Base-by-base conservation (phyloP, 2,797 vertebrate genomes). In the Heteromormyrus szaboi region DNA sequence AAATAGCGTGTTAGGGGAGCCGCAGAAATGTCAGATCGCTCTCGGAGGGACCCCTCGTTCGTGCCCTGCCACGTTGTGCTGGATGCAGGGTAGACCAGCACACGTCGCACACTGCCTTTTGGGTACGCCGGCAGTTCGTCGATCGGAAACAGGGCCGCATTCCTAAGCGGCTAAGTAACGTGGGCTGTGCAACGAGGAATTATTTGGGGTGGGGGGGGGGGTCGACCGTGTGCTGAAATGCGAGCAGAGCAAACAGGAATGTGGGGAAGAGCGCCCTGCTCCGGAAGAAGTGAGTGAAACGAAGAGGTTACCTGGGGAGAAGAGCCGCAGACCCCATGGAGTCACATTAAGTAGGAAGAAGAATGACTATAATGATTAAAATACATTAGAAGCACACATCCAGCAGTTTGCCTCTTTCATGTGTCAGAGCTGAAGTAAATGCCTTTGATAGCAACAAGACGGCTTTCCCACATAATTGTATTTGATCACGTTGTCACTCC, bases 401-500 rank as follows among this genome's bases (percentile, higher is more conserved):
- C 92, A 86, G 91, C 91, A 90, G 90, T 90, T 91, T 86, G 87
- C 89, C 90, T 92, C 91, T 93, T 94, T 93, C 91, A 93, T 90
- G 59, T 53, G 90, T 92, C 91, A 91, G 90, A 89, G 89, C 89
- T 89, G 89, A 89, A 89, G 92, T 91, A 92, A 89, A 90, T 89
- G 89, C 89, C 91, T 94, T 93, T 94, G 94, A 94, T 92, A 90
- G 91, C 91, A 94, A 93, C 93, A 92, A 93, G 93, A 92, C 93
- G 91, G 90, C 91, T 91, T 90, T 92, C 91, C 93, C 93, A 93
- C 94, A 93, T 95, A 94, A 95, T 96, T 95, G 94, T 92, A 93
- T 93, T 92, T 95, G 94, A 96, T 95, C 93, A 91, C 92, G 93
- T 95, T 93, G 93, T 94, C 93, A 94, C 93, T 95, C 94, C 93